Base-by-base conservation (phyloP, 1,140 invertebrate genomes). In the Aphis gossypii region DNA sequence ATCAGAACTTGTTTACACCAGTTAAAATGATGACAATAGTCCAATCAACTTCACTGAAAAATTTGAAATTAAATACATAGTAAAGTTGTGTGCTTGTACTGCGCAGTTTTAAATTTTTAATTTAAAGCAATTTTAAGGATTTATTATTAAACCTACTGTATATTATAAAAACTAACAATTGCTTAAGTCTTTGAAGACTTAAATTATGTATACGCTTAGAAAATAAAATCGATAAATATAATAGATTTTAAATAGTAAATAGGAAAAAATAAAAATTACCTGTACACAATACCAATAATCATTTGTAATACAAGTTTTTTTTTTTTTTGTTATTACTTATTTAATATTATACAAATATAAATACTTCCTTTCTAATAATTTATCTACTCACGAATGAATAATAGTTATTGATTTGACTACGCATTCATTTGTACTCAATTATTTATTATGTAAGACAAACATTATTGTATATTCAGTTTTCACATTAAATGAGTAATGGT, bases 401-500 rank as follows among this genome's bases (percentile, higher is more conserved):
- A 68, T n/a, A 68, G 60, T 68, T n/a, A 30, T n/a, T 30, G 30
- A 68, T 68, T n/a, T 68, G 11, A 68, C 60, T 30, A 30, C 30
- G 60, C 30, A 14, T 68, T 68, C 60, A 30, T 68, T n/a, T 68
- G 4, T 30, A 68, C 60, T 30, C 30, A n/a, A 68, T 68, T 68
- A 68, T 68, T 68, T 68, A 30, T 68, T n/a, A 14, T n/a, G 11
- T n/a, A 60, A 60, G 56, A 60, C 56, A 60, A 60, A 60, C 30
- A 68, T 68, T 68, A 68, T 68, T 68, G 60, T 68, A 68, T 68
- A 30, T 68, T n/a, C 60, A 11, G 60, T 68, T n/a, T 82, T 21
- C 35, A 38, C 35, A 84, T 84, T 84, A 84, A n/a, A 68, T 84
- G 82, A 84, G 82, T 84, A 84, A 84, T 84, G 82, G 82, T 87